Evolutionary conservation across 2,113 vertebrate species (phyloP).

Genomic region (Brachypodius melanocephalos): DNA sequence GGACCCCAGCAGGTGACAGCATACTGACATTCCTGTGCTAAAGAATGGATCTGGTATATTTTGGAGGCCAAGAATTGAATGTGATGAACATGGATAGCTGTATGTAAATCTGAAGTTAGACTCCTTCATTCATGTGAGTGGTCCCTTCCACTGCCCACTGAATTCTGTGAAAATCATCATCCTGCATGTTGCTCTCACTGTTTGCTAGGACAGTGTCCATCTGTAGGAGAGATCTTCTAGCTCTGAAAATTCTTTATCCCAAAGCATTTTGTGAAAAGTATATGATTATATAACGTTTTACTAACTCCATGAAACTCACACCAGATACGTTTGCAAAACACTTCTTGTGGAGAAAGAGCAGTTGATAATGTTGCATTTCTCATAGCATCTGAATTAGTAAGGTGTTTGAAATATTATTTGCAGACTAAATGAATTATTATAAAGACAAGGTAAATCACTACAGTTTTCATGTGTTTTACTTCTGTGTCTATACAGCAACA

Average conservation of each 20-base stretch:
- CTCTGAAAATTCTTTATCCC: background rate
- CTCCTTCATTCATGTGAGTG: background rate
- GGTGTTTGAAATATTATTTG: background rate
- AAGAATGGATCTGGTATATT: background rate
- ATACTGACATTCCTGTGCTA: background rate
- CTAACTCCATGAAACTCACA: background rate
- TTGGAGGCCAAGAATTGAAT: background rate
- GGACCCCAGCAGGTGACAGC: background rate
- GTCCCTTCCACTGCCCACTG: background rate
- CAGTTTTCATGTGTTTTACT: background rate
- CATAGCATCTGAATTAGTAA: background rate
- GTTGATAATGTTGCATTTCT: background rate
- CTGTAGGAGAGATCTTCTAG: background rate
- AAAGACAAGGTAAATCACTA: background rate
- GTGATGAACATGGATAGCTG: background rate
- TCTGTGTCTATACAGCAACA: background rate
- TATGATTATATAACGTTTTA: background rate
- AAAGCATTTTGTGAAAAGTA: background rate
- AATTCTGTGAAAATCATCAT: background rate
- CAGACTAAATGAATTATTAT: background rate
- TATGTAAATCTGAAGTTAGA: background rate
- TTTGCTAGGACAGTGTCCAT: rapidly evolving
- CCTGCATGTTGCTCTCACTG: background rate
- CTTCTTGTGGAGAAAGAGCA: background rate
- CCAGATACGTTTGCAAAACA: background rate